Conservation (phyloP, 2,797 vertebrate genomes). For the Chelon auratus region DNA sequence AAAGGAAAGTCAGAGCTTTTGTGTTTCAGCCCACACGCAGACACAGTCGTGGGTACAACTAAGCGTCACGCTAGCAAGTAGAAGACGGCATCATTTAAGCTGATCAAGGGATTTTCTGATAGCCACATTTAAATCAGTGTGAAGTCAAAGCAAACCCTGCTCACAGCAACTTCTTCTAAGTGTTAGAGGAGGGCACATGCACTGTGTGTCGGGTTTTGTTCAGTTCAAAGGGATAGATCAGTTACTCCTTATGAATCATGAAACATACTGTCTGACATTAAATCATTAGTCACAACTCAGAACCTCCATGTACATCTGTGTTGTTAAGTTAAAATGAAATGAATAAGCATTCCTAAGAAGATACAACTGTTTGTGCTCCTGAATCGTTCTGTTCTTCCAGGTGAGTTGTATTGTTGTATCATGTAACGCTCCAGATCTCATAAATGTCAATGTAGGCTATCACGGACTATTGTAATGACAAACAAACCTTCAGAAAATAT, state of each 20-base stretch:
- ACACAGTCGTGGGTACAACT: constrained; percentile 31
- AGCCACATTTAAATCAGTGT: constrained; percentile 66
- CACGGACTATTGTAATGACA: too few relatives aligned
- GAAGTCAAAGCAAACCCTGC: constrained; percentile 47
- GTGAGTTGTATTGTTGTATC: too few relatives aligned
- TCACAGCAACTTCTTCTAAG: background rate
- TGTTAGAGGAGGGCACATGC: constrained; percentile 22
- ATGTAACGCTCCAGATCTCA: too few relatives aligned
- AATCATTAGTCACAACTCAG: background rate
- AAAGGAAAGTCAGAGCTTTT: constrained; percentile 21
- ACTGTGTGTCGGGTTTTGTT: background rate
- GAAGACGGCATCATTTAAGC: constrained; percentile 65
- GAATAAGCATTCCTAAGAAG: background rate
- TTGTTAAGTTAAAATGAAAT: background rate
- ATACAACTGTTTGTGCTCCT: background rate
- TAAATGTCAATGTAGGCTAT: too few relatives aligned
- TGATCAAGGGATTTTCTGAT: constrained; percentile 74
- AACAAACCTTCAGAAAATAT: background rate
- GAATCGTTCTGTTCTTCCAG: too few relatives aligned
- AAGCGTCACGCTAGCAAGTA: constrained; percentile 34
- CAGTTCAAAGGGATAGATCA: too few relatives aligned
- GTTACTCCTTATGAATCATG: too few relatives aligned
- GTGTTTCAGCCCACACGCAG: constrained; percentile 32
- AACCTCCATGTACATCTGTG: background rate
- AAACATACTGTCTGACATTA: background rate